phyloP scores from a whole-genome alignment of 2,113 vertebrate species.

The Pantherophis guttatus region DNA sequence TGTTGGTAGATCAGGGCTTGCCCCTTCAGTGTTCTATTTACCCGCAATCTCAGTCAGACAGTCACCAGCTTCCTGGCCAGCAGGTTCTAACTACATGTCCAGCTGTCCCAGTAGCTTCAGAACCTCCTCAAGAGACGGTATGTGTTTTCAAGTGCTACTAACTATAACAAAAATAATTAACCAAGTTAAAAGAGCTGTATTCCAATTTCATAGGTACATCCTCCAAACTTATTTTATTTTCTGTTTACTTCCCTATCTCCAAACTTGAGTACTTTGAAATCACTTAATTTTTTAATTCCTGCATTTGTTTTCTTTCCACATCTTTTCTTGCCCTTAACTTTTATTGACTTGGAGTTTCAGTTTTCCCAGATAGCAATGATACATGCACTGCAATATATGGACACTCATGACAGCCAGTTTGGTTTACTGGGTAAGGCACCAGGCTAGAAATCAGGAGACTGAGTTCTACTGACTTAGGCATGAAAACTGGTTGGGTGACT shows the following conservation, averaged over 20 bases:
- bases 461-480: neutral
- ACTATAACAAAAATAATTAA: neutral
- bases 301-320: neutral
- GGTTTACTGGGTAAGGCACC: neutral
- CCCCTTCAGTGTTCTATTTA: slow-evolving; percentile 58
- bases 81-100: slow-evolving; percentile 60
- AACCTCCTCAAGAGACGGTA: slow-evolving; percentile 71
- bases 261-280: neutral
- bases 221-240: neutral
- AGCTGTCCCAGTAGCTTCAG: slow-evolving; percentile 45
- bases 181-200: neutral
- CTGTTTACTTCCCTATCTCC: neutral
- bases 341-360: neutral
- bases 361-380: neutral
- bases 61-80: slow-evolving; percentile 64
- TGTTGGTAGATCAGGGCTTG: slow-evolving; percentile 56
- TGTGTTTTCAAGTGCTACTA: slow-evolving; percentile 16
- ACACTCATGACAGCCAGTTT: neutral
- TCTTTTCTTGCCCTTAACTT: slow-evolving; percentile 1
- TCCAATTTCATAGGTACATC: neutral
- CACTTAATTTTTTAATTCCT: neutral
- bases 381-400: neutral
- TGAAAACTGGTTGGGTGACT: neutral
- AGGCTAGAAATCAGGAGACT: neutral
- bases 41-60: slow-evolving; percentile 58